Evolutionary conservation across 2,888 invertebrate genomes (phyloP).

Genomic region (Brachyopa scutellaris): DNA sequence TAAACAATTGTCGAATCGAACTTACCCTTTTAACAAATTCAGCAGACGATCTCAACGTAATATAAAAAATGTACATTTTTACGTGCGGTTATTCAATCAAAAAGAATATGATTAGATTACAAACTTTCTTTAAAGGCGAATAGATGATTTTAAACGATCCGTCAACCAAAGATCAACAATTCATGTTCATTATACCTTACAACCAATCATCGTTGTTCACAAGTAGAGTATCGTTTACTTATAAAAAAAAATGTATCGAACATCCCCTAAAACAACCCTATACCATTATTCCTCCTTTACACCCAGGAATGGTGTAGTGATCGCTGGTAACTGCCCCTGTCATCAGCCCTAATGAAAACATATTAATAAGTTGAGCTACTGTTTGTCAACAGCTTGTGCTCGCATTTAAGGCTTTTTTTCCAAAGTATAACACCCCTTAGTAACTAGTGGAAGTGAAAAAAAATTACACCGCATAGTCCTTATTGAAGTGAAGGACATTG

Average conservation of each 20-base stretch:
- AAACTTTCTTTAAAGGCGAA: too few relatives aligned
- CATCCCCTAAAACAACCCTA: neutral
- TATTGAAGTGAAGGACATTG: neutral
- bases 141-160: too few relatives aligned
- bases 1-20: too few relatives aligned
- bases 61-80: too few relatives aligned
- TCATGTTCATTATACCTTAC: too few relatives aligned
- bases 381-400: conserved; percentile 4
- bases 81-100: too few relatives aligned
- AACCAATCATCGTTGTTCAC: too few relatives aligned
- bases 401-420: neutral
- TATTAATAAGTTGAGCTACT: conserved; percentile 10
- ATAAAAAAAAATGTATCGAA: neutral
- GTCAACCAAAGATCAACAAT: too few relatives aligned
- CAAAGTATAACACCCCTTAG: neutral
- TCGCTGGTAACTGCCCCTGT: neutral
- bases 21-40: too few relatives aligned
- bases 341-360: conserved; percentile 3
- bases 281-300: neutral
- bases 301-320: neutral
- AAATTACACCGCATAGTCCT: neutral
- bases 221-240: too few relatives aligned
- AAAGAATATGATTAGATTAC: too few relatives aligned
- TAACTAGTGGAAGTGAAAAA: neutral
- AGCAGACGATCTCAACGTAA: too few relatives aligned